Percentiles rank a stretch among this genome's conserved stretches.
Conservation (phyloP, 2,113 vertebrate species). For the Vulpes lagopus region DNA sequence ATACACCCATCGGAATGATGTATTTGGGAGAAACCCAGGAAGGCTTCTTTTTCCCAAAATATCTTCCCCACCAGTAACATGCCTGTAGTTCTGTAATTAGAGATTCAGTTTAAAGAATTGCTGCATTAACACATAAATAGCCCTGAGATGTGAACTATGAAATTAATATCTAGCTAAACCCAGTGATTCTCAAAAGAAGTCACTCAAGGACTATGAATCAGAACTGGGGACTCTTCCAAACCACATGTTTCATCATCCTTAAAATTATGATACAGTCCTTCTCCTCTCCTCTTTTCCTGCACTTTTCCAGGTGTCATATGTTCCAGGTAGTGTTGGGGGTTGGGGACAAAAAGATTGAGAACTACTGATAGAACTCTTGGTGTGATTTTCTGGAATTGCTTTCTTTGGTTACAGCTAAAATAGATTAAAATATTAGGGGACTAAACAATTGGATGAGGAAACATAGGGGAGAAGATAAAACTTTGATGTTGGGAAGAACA, state of each 20-base stretch:
- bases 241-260: not conserved
- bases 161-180: conserved; percentile 54
- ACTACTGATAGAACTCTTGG: not conserved
- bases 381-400: not conserved
- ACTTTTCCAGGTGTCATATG: not conserved
- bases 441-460: not conserved
- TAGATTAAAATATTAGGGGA: not conserved
- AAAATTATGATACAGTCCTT: not conserved
- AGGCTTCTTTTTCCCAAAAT: conserved; percentile 64
- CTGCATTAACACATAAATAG: conserved; percentile 54
- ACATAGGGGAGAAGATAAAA: not conserved
- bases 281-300: not conserved
- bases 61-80: conserved; percentile 11
- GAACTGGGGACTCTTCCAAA: not conserved
- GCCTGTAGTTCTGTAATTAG: conserved; percentile 56
- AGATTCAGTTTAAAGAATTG: conserved; percentile 56
- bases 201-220: not conserved
- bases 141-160: conserved; percentile 11
- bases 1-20: not conserved
- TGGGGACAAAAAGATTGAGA: not conserved
- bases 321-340: not conserved
- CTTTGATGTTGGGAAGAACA: not conserved
- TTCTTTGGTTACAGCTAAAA: not conserved
- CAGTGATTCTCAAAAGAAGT: conserved; percentile 39
- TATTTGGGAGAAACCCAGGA: conserved; percentile 45